Evolutionary conservation across 1,140 invertebrate genomes (phyloP).

Genomic region (Leucophenga varia): DNA sequence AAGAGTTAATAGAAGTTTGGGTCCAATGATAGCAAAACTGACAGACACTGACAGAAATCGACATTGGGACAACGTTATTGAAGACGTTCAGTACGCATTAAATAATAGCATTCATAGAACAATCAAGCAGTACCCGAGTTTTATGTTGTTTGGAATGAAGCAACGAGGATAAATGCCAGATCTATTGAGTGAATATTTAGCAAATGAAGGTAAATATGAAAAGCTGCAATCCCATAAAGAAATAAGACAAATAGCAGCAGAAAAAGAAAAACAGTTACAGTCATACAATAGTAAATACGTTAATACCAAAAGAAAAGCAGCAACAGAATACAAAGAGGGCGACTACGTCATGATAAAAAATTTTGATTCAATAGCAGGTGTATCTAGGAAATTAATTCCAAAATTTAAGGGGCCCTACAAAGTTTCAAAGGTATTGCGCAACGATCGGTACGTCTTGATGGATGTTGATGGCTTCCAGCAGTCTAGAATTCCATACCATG

Average conservation of each 20-base stretch:
- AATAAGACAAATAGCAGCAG: constrained; percentile 1
- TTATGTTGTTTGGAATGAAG: too few relatives aligned
- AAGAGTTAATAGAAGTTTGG: too few relatives aligned
- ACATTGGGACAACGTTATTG: too few relatives aligned
- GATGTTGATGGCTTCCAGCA: too few relatives aligned
- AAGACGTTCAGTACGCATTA: constrained; percentile 22
- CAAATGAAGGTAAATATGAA: neutral
- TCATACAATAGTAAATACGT: constrained; percentile 2
- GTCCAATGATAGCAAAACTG: constrained; percentile 17
- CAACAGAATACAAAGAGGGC: constrained; percentile 9
- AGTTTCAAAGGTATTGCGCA: too few relatives aligned
- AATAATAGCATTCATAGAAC: constrained; percentile 27
- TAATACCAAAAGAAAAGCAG: constrained; percentile 7
- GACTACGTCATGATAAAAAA: constrained; percentile 28
- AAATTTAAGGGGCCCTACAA: too few relatives aligned
- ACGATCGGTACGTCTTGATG: too few relatives aligned
- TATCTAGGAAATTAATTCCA: too few relatives aligned
- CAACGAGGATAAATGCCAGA: constrained; percentile 1
- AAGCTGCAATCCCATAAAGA: neutral
- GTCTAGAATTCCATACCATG: too few relatives aligned
- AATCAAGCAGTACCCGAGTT: constrained; percentile 19
- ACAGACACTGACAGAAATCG: constrained; percentile 12
- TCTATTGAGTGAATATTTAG: neutral
- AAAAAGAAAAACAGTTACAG: constrained; percentile 6
- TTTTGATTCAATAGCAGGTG: too few relatives aligned